Evolutionary conservation across 2,113 vertebrate species (phyloP), one percentile per base, ranked within the genome.

Genomic region (Neotragus pygmaeus): DNA sequence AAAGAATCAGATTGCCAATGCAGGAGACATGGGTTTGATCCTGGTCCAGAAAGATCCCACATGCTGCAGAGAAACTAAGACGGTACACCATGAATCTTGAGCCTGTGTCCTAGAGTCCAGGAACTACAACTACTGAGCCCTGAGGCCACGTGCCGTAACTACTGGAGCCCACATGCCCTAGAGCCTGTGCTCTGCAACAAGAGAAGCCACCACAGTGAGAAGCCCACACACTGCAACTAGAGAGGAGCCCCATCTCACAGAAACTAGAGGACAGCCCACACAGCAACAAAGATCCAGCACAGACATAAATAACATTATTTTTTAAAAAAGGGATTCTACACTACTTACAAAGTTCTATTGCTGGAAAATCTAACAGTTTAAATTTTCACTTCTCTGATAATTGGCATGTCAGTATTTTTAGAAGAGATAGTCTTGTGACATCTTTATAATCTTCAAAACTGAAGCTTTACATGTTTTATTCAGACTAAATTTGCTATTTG

Each of bases 391-490:
- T 95, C 27, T 83, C 66, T 86, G 30, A 81, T 80, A 93, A 89
- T 10, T 16, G 8, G 43, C 39, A 66, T 57, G 94, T n/a, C 21
- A 49, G 30, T 58, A 6, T 88, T 91, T 77, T 33, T 19, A 75
- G 55, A 90, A 86, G 36, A 94, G 62, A 57, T 28, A 43, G 58
- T 60, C 91, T 28, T 95, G 17, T 89, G 55, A 21, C 27, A 83
- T 88, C 51, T 90, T 95, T 62, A 83, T 1, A 78, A 19, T 96
- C 51, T 73, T 62, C 81, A 73, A 96, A 96, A 75, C 33, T 86
- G 66, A 95, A 66, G 60, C 23, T 58, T 95, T 91, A 39, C 33
- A 43, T 45, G 27, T 58, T 96, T 96, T 75, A 77, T 36, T 97
- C 83, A 89, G 62, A 81, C 27, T 96, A 73, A 2, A 4, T 73